These are phyloP conservation scores for Acanthopleura granulata DNA, from an alignment of 2,888 invertebrate species.

Conservation along the genomic window DNA sequence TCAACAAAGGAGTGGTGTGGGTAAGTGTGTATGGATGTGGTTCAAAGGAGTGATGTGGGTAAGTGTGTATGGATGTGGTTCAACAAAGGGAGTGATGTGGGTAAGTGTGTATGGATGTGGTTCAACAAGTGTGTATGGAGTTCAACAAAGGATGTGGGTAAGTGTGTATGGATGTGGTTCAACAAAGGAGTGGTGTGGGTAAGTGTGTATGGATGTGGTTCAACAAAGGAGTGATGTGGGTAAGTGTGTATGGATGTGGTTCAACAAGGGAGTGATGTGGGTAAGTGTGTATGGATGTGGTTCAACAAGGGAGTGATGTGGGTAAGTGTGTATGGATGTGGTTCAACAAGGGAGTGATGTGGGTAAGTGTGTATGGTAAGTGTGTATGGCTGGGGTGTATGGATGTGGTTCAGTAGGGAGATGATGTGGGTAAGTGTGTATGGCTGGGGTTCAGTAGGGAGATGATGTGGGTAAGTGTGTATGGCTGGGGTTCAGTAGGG, in stretches of 20 bases:
- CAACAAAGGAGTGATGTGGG: constrained; percentile 82
- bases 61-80: constrained; percentile 74
- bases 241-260: constrained; percentile 75
- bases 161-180: too few species aligned
- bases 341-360: constrained; percentile 81
- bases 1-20: constrained; percentile 81
- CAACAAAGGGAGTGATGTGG: constrained; percentile 82
- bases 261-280: constrained; percentile 81
- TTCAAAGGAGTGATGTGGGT: constrained; percentile 80
- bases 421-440: too few species aligned
- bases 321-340: constrained; percentile 76
- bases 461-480: constrained; percentile 76
- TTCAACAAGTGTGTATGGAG: background rate
- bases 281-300: constrained; percentile 76
- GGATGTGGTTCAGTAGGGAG: too few species aligned
- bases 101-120: constrained; percentile 68
- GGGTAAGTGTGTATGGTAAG: constrained; percentile 70
- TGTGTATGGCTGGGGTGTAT: too few species aligned
- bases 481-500: constrained; percentile 81
- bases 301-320: constrained; percentile 78
- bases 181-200: too few species aligned
- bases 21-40: constrained; percentile 76
- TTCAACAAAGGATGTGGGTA: too few species aligned
- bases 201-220: constrained; percentile 79
- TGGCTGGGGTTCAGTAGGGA: constrained; percentile 81